Evolutionary conservation across 2,888 invertebrate genomes (phyloP), one percentile per base, ranked within the genome.

Genomic region (Agonopterix subpropinquella): DNA sequence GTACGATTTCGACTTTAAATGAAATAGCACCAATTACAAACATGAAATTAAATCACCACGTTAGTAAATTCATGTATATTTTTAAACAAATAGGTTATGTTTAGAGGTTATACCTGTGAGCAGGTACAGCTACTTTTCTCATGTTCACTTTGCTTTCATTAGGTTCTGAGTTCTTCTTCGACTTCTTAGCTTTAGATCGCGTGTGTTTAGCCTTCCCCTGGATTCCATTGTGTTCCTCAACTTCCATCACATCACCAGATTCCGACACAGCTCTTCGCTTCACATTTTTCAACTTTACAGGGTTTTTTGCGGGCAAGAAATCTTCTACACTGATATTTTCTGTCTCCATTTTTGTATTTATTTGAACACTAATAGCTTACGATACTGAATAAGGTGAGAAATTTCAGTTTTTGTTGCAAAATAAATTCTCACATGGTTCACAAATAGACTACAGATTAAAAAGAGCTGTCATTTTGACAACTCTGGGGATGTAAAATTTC

Each of bases 61-160:
- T 13, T 13, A 13, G 7, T 28, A 28, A 28, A 28, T 28, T 28
- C 28, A 28, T 28, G 28, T 28, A 28, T 28, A 7, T 28, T 28
- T 28, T 28, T 28, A 28, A 28, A 28, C 28, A 28, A 28, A 28
- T 28, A 28, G 28, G 28, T 28, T 28, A 28, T 28, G n/a, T 39
- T 39, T 10, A 4, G 39, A 74, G 72, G 76, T 80, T 62, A 56
- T 73, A 91, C 91, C 91, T 93, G 75, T 99, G 96, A 4, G 95
- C 90, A 10, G 99, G 99, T n/a, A 99, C 97, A 7, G 95, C 84
- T 39, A 99, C 87, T 88, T 93, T 94, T 56, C 94, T 88, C 73
- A 92, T 88, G 59, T 91, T 90, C 41, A 87, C 87, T 73, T 90
- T 90, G 52, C 75, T 83, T 70, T 92, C 92, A 44, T 90, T 84